Evolutionary conservation across 2,113 vertebrate genomes (phyloP).

Genomic region (Pelobates fuscus): DNA sequence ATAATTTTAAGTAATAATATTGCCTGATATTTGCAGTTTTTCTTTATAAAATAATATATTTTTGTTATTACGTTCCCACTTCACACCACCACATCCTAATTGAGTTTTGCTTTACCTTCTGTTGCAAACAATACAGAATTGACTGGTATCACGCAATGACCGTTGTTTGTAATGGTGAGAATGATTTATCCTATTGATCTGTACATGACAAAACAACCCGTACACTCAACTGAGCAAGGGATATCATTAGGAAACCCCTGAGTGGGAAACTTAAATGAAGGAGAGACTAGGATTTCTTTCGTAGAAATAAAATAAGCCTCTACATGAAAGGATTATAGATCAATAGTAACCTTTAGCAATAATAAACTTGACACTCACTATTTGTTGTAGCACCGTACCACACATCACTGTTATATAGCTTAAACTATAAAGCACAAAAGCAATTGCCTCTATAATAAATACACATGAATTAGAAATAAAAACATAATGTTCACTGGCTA

Average conservation of each 20-base stretch:
- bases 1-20: too few relatives aligned
- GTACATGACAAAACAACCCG: background rate
- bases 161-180: background rate
- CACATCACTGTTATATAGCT: background rate
- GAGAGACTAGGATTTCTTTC: background rate
- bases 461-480: background rate
- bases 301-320: background rate
- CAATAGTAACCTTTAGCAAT: background rate
- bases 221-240: background rate
- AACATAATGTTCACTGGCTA: background rate
- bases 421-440: background rate
- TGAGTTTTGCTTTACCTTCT: background rate
- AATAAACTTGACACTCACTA: background rate
- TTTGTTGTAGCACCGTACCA: background rate
- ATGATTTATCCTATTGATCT: background rate
- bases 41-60: background rate
- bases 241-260: background rate
- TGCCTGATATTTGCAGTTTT: too few relatives aligned
- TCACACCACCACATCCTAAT: background rate
- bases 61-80: background rate
- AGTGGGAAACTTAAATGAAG: background rate
- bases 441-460: background rate
- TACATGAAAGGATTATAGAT: background rate
- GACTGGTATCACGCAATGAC: background rate
- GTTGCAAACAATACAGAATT: background rate